Conservation (phyloP, 2,797 vertebrate species). For the Cottoperca gobio region DNA sequence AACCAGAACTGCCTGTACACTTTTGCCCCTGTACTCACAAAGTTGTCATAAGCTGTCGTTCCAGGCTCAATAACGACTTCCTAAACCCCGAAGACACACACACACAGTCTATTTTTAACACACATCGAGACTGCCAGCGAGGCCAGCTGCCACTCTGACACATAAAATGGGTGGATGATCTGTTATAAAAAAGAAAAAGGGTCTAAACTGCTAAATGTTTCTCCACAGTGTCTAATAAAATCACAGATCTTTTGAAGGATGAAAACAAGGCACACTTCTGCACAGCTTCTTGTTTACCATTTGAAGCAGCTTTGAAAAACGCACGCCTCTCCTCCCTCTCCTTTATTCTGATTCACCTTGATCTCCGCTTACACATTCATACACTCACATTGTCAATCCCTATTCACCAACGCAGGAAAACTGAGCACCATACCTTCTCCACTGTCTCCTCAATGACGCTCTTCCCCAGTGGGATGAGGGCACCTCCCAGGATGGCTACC, state of each 20-base stretch:
- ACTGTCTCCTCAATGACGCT: conserved; percentile 85
- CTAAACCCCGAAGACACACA: conserved; percentile 75
- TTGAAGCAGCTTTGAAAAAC: conserved; percentile 34
- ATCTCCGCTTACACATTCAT: conserved; percentile 44
- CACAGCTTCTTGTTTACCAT: conserved; percentile 37
- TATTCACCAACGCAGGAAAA: conserved; percentile 38
- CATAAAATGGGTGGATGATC: conserved; percentile 48
- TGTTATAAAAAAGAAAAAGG: not conserved
- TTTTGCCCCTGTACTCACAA: conserved; percentile 82
- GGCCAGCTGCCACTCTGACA: conserved; percentile 64
- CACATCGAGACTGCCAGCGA: conserved; percentile 63
- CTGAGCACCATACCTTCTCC: conserved; percentile 84
- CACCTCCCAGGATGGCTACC: conserved; percentile 88
- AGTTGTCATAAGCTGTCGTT: conserved; percentile 91
- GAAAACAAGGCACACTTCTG: conserved; percentile 32
- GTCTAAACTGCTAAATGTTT: not conserved
- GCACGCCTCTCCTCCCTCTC: conserved; percentile 26
- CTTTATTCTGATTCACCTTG: conserved; percentile 77
- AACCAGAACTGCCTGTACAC: conserved; percentile 96
- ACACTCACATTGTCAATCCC: conserved; percentile 38
- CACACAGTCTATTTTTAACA: conserved; percentile 77
- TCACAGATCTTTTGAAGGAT: conserved; percentile 43
- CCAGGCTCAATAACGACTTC: conserved; percentile 90
- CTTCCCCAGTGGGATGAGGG: conserved; percentile 91
- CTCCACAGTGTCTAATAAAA: conserved; percentile 7